A percentile compares a stretch with the other conserved stretches of the same genome.
Evolutionary conservation across 2,113 vertebrate genomes (phyloP).

Genomic region (Aspidoscelis tigris): DNA sequence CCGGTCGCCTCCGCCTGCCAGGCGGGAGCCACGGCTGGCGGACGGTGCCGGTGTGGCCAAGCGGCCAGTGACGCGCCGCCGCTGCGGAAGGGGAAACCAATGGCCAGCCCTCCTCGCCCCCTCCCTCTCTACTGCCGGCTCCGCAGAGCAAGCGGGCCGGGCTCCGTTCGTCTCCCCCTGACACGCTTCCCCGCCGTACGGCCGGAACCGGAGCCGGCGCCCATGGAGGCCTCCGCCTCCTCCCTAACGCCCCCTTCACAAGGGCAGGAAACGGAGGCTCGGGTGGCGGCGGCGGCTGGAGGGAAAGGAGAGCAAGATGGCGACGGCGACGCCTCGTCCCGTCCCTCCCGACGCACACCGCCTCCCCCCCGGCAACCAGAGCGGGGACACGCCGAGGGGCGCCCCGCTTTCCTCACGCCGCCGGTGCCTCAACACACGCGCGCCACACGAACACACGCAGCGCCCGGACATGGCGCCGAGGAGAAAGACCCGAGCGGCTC

Average conservation of each 20-base stretch:
- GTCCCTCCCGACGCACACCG: constrained; percentile 20
- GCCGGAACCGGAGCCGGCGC: not conserved
- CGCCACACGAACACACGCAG: not conserved
- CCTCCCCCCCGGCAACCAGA: not conserved
- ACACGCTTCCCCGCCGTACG: not conserved
- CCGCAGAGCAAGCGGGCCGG: not conserved
- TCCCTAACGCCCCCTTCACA: not conserved
- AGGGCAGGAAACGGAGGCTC: too few relatives aligned
- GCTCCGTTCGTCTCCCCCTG: not conserved
- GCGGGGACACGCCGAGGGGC: not conserved
- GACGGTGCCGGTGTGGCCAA: accelerated
- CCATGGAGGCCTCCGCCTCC: not conserved
- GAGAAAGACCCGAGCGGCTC: too few relatives aligned
- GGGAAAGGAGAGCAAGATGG: constrained; percentile 64
- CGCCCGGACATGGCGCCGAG: not conserved
- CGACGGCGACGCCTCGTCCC: constrained; percentile 46
- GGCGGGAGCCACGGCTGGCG: not conserved
- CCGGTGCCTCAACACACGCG: too few relatives aligned
- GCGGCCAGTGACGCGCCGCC: not conserved
- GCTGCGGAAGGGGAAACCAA: not conserved
- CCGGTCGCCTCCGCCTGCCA: too few relatives aligned
- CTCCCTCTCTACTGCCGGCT: not conserved
- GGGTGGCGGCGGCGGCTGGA: not conserved
- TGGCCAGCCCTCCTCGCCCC: not conserved
- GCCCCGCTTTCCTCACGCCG: not conserved